phyloP scores from a whole-genome alignment of 2,113 vertebrate species.

The Carlito syrichta region DNA sequence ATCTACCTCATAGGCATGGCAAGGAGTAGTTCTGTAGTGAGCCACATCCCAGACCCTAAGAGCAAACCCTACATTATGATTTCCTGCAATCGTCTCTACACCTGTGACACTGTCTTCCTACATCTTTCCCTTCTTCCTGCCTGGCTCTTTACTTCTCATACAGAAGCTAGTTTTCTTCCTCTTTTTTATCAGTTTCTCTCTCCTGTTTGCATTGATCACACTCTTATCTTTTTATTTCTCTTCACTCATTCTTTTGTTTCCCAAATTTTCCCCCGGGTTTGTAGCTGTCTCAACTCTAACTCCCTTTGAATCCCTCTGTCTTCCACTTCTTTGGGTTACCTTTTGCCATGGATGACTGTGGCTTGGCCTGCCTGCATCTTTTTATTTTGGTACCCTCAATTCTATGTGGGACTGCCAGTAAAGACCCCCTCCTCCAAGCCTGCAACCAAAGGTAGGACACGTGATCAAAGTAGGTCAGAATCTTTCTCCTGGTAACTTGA shows the following conservation, averaged over 20 bases:
- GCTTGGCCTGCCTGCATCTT: not conserved
- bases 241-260: not conserved
- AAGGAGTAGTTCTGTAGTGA: not conserved
- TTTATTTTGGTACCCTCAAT: not conserved
- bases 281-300: not conserved
- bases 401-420: not conserved
- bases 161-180: not conserved
- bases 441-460: not conserved
- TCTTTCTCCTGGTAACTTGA: not conserved
- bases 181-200: not conserved
- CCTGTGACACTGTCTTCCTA: not conserved
- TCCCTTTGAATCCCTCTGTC: not conserved
- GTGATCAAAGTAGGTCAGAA: not conserved
- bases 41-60: not conserved
- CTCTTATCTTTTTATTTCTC: not conserved
- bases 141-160: not conserved
- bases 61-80: not conserved
- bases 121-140: not conserved
- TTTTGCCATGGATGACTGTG: not conserved
- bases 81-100: not conserved
- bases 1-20: not conserved
- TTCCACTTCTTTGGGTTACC: not conserved
- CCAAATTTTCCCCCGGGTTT: not conserved
- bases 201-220: not conserved
- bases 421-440: not conserved